These are phyloP conservation scores for Scophthalmus maximus DNA, from an alignment of 2,113 vertebrate genomes.

Conservation along the genomic window DNA sequence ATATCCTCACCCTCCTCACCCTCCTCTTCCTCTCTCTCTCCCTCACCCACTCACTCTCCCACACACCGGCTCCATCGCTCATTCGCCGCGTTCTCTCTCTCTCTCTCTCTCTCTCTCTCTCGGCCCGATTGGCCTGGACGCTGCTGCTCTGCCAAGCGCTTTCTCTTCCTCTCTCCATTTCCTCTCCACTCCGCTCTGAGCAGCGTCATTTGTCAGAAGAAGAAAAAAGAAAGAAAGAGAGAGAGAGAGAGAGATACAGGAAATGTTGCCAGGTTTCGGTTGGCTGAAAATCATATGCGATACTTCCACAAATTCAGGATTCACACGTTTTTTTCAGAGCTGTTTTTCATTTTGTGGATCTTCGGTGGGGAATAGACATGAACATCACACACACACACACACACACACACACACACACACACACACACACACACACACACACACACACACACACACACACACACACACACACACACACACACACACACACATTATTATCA, in stretches of 20 bases:
- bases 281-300: conserved; percentile 23
- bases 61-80: too few relatives aligned
- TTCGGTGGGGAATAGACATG: neutral
- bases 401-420: neutral
- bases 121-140: conserved; percentile 52
- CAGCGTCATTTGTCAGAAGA: conserved; percentile 48
- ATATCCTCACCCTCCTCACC: conserved; percentile 73
- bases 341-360: neutral
- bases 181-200: conserved; percentile 44
- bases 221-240: neutral
- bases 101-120: conserved; percentile 54
- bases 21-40: conserved; percentile 30
- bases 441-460: neutral
- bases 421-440: neutral
- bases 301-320: conserved; percentile 39
- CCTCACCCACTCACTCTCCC: conserved; percentile 6
- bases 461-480: too few relatives aligned
- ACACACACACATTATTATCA: neutral
- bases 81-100: too few relatives aligned
- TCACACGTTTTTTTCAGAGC: neutral
- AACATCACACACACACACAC: too few relatives aligned
- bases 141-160: conserved; percentile 49
- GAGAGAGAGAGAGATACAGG: neutral
- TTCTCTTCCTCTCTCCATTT: conserved; percentile 10
- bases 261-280: conserved; percentile 11